A percentile compares a stretch with the other conserved stretches of the same genome.
Conservation (phyloP, 2,113 vertebrate genomes). For the Tenrec ecaudatus region DNA sequence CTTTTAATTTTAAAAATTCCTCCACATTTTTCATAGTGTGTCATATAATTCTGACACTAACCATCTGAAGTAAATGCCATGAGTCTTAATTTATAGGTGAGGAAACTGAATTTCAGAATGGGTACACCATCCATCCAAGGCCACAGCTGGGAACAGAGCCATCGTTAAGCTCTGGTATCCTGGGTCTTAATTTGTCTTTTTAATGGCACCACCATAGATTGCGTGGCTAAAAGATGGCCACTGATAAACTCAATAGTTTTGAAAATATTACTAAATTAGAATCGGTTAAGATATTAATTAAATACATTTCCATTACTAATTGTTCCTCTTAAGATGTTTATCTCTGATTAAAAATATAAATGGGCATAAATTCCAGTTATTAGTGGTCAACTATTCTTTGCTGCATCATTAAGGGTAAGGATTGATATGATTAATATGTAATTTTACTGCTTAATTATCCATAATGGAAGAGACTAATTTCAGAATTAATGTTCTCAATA, state of each 20-base stretch:
- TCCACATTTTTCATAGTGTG: background rate
- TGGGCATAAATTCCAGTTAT: background rate
- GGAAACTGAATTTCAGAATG: background rate
- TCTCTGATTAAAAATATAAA: constrained; percentile 35
- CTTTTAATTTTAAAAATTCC: constrained; percentile 52
- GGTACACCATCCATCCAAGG: background rate
- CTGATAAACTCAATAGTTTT: background rate
- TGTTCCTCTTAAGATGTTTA: constrained; percentile 1
- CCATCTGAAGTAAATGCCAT: background rate
- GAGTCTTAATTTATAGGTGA: background rate
- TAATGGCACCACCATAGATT: background rate
- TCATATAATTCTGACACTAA: constrained; percentile 34
- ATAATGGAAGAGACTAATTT: background rate
- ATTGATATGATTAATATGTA: background rate
- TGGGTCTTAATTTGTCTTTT: background rate
- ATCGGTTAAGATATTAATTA: constrained; percentile 14
- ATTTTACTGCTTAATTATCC: constrained; percentile 11
- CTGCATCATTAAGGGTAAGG: background rate
- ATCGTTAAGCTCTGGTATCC: background rate
- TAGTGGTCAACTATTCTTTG: background rate
- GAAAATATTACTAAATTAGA: background rate
- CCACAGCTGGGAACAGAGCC: background rate
- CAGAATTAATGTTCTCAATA: background rate
- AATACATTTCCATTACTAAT: background rate
- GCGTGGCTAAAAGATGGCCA: background rate